phyloP scores from a whole-genome alignment of 2,797 vertebrate genomes.

The Pangasius macronema region DNA sequence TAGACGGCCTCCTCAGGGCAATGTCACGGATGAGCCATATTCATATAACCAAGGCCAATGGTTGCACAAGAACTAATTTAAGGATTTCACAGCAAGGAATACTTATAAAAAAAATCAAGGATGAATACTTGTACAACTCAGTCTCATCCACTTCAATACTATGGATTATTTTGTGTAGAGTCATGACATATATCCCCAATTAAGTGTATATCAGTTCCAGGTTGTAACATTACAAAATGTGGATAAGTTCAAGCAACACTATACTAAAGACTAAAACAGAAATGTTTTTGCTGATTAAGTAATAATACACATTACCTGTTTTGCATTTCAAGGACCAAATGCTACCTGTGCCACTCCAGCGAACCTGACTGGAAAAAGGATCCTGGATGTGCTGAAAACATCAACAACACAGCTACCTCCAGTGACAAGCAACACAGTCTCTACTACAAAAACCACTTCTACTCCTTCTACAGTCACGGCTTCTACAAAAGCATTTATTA shows the following conservation, averaged over 20 bases:
- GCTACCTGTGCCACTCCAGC: slow-evolving; percentile 57
- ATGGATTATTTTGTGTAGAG: neutral
- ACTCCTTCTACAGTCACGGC: neutral
- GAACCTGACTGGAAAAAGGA: slow-evolving; percentile 9
- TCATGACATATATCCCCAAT: neutral
- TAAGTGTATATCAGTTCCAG: neutral
- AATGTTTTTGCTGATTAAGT: neutral
- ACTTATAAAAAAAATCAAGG: neutral
- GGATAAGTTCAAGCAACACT: neutral
- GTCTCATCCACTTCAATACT: neutral
- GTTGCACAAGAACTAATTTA: neutral
- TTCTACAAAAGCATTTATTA: neutral
- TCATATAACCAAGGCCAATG: neutral
- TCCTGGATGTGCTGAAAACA: slow-evolving; percentile 31
- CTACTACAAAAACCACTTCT: neutral
- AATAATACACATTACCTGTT: neutral
- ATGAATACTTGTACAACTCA: neutral
- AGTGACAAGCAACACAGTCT: neutral
- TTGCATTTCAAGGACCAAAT: slow-evolving; percentile 20
- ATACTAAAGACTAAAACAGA: neutral
- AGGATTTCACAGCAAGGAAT: neutral
- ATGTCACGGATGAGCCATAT: neutral
- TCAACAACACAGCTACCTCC: neutral
- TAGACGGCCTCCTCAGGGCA: neutral
- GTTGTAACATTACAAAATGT: neutral